These are phyloP conservation scores for Drosophila nigricruria DNA, from an alignment of 2,888 invertebrate species.

Conservation along the genomic window DNA sequence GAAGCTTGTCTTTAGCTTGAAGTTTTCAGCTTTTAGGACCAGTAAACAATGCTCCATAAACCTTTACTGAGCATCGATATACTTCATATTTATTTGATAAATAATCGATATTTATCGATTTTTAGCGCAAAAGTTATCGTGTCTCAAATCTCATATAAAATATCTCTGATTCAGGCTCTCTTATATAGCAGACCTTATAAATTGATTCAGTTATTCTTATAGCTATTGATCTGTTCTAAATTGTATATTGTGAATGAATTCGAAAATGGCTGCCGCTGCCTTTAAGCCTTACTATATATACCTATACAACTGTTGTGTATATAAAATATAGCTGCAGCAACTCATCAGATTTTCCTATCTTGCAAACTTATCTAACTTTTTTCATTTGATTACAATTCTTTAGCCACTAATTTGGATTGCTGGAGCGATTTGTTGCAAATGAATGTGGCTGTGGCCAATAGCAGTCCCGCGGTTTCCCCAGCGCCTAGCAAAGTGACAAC, in stretches of 20 bases:
- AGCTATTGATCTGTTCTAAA: neutral
- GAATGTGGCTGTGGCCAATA: slow-evolving; percentile 69
- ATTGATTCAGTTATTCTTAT: neutral
- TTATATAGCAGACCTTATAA: neutral
- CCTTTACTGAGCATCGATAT: neutral
- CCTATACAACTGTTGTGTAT: neutral
- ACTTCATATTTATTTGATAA: no score
- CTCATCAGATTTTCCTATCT: neutral
- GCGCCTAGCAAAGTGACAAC: slow-evolving; percentile 56
- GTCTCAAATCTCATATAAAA: neutral
- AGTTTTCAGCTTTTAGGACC: neutral
- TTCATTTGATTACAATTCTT: neutral
- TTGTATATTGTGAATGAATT: neutral
- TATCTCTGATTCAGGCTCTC: neutral
- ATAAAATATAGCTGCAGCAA: slow-evolving; percentile 6
- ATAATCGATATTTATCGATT: neutral
- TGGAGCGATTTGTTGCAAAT: slow-evolving; percentile 84
- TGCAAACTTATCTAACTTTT: neutral
- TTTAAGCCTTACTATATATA: neutral
- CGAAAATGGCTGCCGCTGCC: neutral
- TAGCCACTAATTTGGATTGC: slow-evolving; percentile 84
- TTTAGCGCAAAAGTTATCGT: neutral
- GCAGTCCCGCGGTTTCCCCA: slow-evolving; percentile 62
- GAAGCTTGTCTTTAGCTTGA: neutral
- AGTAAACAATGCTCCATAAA: neutral